phyloP scores from a whole-genome alignment of 2,888 invertebrate genomes.

The Herminia tarsipennalis region DNA sequence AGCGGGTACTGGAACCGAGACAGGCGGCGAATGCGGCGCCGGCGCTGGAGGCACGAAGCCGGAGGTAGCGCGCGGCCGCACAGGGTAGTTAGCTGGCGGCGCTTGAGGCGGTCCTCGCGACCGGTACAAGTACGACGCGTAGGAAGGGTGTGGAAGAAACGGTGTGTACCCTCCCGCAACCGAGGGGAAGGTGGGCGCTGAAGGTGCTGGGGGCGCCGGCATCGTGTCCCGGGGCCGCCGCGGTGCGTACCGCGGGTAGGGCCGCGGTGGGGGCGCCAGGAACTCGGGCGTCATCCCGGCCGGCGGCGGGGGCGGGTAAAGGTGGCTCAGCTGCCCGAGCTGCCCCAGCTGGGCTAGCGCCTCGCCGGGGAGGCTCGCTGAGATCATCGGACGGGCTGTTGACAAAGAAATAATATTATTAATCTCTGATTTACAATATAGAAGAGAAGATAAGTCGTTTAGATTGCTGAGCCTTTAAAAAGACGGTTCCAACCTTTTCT shows the following conservation, averaged over 20 bases:
- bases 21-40: constrained; percentile 73
- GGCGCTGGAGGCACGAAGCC: constrained; percentile 78
- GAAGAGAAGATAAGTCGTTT: not conserved
- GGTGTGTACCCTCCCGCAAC: constrained; percentile 71
- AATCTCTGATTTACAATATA: constrained; percentile 6
- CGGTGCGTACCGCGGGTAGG: constrained; percentile 83
- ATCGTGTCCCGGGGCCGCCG: constrained; percentile 68
- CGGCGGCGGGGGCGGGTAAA: constrained; percentile 83
- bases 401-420: constrained; percentile 26
- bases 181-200: constrained; percentile 61
- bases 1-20: constrained; percentile 65
- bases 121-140: constrained; percentile 76
- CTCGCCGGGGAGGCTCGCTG: constrained; percentile 88
- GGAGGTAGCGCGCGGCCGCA: constrained; percentile 72
- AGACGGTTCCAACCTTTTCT: too few species aligned
- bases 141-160: constrained; percentile 76
- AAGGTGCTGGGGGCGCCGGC: constrained; percentile 66
- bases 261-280: constrained; percentile 88
- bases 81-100: constrained; percentile 61
- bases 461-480: constrained; percentile 22
- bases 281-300: constrained; percentile 86
- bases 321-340: constrained; percentile 85
- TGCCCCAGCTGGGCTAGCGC: constrained; percentile 85
- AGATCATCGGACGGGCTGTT: constrained; percentile 88
- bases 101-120: constrained; percentile 71